These are phyloP conservation scores for Boloria selene DNA, from an alignment of 2,888 invertebrate genomes.

Conservation along the genomic window DNA sequence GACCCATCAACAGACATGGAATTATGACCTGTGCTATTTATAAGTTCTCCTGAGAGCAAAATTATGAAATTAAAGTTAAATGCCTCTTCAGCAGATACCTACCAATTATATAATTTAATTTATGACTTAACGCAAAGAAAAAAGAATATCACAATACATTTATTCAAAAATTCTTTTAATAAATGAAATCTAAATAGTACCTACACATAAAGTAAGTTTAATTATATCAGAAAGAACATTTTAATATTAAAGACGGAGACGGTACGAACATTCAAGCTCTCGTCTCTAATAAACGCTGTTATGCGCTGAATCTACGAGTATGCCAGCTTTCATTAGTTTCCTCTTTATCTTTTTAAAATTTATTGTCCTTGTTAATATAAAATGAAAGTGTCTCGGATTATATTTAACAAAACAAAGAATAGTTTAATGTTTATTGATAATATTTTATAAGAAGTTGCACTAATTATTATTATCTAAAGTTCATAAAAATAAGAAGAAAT, in stretches of 20 bases:
- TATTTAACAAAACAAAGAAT: neutral
- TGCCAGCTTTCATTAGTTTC: neutral
- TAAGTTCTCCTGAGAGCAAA: too few relatives aligned
- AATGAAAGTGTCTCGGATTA: neutral
- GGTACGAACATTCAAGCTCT: neutral
- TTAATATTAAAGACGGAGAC: neutral
- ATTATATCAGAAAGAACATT: neutral
- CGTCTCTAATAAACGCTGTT: slow-evolving; percentile 7
- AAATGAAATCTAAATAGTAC: neutral
- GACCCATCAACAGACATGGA: too few relatives aligned
- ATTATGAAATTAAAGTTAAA: too few relatives aligned
- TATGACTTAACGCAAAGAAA: too few relatives aligned
- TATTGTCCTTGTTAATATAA: neutral
- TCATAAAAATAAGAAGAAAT: neutral
- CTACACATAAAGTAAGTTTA: neutral
- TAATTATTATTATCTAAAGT: too few relatives aligned
- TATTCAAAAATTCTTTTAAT: too few relatives aligned
- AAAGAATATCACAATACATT: too few relatives aligned
- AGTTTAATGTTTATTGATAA: neutral
- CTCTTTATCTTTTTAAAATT: neutral
- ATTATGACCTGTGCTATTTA: too few relatives aligned
- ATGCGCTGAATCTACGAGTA: slow-evolving; percentile 4
- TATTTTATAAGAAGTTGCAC: too few relatives aligned
- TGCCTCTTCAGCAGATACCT: too few relatives aligned
- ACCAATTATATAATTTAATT: too few relatives aligned